Conservation (phyloP, 2,888 invertebrate species). For the Drosophila anceps region DNA sequence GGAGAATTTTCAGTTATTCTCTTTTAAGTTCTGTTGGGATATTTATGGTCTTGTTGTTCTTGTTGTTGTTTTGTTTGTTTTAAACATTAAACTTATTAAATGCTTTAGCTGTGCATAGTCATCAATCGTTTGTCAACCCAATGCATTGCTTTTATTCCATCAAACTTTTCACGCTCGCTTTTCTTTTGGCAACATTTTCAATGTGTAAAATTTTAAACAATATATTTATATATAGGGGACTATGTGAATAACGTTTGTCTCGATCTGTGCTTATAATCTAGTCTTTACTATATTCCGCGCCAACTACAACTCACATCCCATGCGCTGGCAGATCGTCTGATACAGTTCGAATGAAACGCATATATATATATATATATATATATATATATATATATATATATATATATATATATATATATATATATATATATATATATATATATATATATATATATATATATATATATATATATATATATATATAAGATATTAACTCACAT, state of each 20-base stretch:
- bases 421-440: background rate
- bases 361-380: background rate
- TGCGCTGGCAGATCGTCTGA: conserved; percentile 58
- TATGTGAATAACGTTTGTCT: conserved; percentile 31
- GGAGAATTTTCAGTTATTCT: conserved; percentile 1
- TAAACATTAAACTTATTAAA: conserved; percentile 66
- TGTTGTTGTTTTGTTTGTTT: conserved; percentile 24
- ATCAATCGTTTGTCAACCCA: conserved; percentile 25
- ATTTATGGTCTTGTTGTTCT: conserved; percentile 28
- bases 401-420: conserved; percentile 7
- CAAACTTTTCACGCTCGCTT: conserved; percentile 13
- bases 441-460: conserved; percentile 3
- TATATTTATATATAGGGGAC: conserved; percentile 20
- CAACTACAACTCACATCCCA: conserved; percentile 24
- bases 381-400: background rate
- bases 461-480: background rate
- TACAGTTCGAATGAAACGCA: conserved; percentile 43
- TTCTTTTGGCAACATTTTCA: conserved; percentile 74
- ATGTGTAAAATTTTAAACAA: conserved; percentile 58
- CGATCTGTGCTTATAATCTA: conserved; percentile 59
- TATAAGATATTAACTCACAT: conserved; percentile 51
- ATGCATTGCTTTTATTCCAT: conserved; percentile 21
- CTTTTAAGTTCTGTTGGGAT: conserved; percentile 24
- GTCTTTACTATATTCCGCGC: conserved; percentile 45
- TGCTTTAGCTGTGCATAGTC: conserved; percentile 64